phyloP scores from a whole-genome alignment of 2,888 invertebrate genomes.

The Hydraecia micacea region DNA sequence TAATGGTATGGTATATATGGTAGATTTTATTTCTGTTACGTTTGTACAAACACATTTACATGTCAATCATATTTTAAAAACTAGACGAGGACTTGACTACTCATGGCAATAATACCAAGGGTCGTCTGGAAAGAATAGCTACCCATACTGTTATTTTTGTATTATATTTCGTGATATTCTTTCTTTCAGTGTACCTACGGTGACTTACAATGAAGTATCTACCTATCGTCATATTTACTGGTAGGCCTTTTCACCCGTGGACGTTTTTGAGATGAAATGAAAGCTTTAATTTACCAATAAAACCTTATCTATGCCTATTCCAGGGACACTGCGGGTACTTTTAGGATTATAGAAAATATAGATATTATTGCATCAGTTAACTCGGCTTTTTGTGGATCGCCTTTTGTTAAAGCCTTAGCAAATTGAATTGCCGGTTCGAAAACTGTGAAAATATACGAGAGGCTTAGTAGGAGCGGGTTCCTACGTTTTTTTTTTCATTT shows the following conservation, averaged over 20 bases:
- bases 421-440: constrained; percentile 35
- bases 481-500: background rate
- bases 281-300: constrained; percentile 22
- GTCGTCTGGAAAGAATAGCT: background rate
- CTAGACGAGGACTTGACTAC: too few species aligned
- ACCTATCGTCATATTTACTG: constrained; percentile 3
- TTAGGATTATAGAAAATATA: constrained; percentile 32
- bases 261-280: constrained; percentile 4
- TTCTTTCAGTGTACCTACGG: background rate
- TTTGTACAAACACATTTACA: too few species aligned
- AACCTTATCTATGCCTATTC: constrained; percentile 3
- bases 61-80: too few species aligned
- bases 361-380: constrained; percentile 26
- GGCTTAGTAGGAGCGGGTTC: background rate
- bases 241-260: background rate
- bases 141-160: background rate
- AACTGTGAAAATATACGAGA: constrained; percentile 30
- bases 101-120: background rate
- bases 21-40: too few species aligned
- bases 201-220: background rate
- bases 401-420: constrained; percentile 28
- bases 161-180: background rate
- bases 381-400: constrained; percentile 12
- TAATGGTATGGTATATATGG: too few species aligned
- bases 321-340: background rate